These are phyloP conservation scores for Scaptomyza montana DNA, from an alignment of 1,140 invertebrate species.

Conservation along the genomic window DNA sequence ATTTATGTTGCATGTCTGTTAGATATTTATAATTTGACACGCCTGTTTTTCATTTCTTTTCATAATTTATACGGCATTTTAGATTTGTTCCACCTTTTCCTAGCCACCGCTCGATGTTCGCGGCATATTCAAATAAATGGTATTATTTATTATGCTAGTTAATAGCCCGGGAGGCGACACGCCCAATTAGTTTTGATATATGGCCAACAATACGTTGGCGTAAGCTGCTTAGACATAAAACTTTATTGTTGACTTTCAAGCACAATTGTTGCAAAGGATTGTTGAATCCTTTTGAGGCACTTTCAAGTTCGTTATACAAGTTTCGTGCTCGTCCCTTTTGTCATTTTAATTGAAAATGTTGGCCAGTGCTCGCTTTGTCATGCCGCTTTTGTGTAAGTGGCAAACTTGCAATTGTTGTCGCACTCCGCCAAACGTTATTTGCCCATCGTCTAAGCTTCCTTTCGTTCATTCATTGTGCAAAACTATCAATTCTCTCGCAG, in stretches of 20 bases:
- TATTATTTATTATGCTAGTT: constrained; percentile 46
- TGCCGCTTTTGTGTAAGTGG: constrained; percentile 16
- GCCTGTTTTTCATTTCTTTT: constrained; percentile 16
- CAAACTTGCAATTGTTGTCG: constrained; percentile 39
- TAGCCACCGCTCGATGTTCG: background rate
- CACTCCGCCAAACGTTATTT: constrained; percentile 34
- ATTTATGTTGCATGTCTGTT: constrained; percentile 7
- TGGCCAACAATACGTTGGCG: constrained; percentile 12
- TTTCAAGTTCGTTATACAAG: background rate
- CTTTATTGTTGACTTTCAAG: constrained; percentile 42
- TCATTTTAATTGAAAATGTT: constrained; percentile 75
- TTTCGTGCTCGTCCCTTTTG: constrained; percentile 41
- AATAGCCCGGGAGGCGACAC: constrained; percentile 25
- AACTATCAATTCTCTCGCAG: constrained; percentile 2
- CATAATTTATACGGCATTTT: constrained; percentile 42
- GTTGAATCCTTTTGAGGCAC: constrained; percentile 18
- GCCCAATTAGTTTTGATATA: constrained; percentile 65
- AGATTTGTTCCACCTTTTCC: too few species aligned
- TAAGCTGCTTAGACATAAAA: constrained; percentile 44
- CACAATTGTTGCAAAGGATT: background rate
- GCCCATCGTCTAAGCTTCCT: constrained; percentile 29
- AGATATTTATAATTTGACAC: constrained; percentile 22
- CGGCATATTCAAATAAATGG: constrained; percentile 44
- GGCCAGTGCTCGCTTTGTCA: background rate
- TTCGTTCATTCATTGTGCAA: constrained; percentile 20